Conservation (phyloP, 2,113 vertebrate genomes). For the Potamarius usumacintae region DNA sequence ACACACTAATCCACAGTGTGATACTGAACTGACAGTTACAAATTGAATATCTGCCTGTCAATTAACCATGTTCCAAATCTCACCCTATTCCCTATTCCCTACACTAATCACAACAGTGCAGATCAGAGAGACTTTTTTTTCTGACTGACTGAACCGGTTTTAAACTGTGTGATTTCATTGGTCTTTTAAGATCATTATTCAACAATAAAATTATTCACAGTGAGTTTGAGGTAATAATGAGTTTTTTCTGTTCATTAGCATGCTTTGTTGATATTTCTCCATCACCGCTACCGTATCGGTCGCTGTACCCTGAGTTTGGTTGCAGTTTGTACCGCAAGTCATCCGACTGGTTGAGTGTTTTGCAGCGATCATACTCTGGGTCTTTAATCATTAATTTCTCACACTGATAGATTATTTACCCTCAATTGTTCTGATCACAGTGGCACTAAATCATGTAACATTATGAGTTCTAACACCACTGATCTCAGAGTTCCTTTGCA, state of each 20-base stretch:
- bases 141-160: neutral
- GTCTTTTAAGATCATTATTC: neutral
- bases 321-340: too few species aligned
- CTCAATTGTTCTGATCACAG: neutral
- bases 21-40: neutral
- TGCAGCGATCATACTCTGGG: neutral
- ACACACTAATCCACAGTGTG: neutral
- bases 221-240: neutral
- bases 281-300: neutral
- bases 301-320: neutral
- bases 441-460: neutral
- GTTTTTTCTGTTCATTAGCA: neutral
- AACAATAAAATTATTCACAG: neutral
- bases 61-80: neutral
- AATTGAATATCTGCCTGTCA: neutral
- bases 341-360: neutral
- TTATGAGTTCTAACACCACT: neutral
- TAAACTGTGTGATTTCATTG: neutral
- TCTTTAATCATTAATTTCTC: neutral
- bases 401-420: neutral
- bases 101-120: neutral
- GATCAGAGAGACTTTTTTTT: neutral
- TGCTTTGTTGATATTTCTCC: neutral
- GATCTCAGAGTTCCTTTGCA: neutral
- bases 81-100: neutral